These are phyloP conservation scores for Melanocharis versteri DNA, from an alignment of 2,113 vertebrate genomes.

Conservation along the genomic window DNA sequence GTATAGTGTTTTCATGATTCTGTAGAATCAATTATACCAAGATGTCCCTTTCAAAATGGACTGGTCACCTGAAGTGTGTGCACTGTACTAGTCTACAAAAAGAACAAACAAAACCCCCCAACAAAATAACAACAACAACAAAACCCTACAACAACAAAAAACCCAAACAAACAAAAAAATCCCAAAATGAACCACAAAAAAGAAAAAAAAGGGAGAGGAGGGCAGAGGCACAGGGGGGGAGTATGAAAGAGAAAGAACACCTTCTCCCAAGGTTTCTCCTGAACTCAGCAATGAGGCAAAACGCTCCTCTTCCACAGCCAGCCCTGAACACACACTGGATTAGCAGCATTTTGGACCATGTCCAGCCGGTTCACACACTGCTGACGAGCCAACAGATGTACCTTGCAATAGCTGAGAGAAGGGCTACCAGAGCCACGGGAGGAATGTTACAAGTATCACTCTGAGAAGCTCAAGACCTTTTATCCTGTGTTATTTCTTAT, in stretches of 20 bases:
- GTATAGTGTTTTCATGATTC: not conserved
- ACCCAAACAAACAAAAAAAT: not conserved
- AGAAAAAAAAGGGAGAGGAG: accelerated
- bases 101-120: not conserved
- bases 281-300: not conserved
- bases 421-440: not conserved
- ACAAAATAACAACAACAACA: not conserved
- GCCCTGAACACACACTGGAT: accelerated
- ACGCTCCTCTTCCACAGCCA: not conserved
- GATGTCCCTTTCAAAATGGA: not conserved
- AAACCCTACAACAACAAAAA: not conserved
- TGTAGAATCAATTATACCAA: not conserved
- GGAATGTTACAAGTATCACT: accelerated
- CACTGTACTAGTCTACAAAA: not conserved
- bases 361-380: not conserved
- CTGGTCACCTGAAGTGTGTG: accelerated
- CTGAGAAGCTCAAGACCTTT: not conserved
- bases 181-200: too few species aligned
- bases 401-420: not conserved
- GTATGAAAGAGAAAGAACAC: not conserved
- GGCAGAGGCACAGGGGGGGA: not conserved
- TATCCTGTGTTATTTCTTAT: not conserved
- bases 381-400: not conserved
- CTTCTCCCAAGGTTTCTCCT: not conserved
- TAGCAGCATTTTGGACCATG: accelerated